Evolutionary conservation across 2,797 vertebrate genomes (phyloP).

Genomic region (Heliangelus exortis): DNA sequence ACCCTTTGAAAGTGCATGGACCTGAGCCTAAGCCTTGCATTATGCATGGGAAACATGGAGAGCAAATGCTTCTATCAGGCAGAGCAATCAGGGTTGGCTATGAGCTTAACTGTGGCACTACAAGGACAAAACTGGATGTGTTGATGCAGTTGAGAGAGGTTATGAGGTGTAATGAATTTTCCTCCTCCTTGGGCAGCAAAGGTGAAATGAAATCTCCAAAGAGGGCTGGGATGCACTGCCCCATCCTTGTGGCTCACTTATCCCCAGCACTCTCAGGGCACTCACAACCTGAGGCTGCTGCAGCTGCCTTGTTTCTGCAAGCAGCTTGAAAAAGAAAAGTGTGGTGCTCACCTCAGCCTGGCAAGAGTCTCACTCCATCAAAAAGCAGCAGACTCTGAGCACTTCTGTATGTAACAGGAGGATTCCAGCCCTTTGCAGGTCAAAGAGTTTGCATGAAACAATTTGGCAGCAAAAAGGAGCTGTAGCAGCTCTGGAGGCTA

Average conservation of each 20-base stretch:
- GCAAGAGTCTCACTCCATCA: neutral
- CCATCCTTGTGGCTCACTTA: neutral
- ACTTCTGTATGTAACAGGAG: neutral
- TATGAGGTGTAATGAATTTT: neutral
- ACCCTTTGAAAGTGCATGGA: conserved; percentile 28
- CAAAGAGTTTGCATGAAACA: neutral
- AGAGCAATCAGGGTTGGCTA: neutral
- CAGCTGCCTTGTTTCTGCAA: neutral
- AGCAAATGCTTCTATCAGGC: conserved; percentile 47
- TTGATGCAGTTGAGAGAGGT: neutral
- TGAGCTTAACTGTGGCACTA: neutral
- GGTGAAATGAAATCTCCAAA: neutral
- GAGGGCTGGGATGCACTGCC: neutral
- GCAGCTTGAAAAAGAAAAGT: neutral
- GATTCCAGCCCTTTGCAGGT: neutral
- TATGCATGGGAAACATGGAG: conserved; percentile 7
- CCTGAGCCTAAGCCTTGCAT: neutral
- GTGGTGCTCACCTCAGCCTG: neutral
- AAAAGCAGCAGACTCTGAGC: neutral
- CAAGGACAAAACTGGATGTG: neutral
- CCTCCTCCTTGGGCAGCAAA: neutral
- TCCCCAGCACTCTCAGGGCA: neutral
- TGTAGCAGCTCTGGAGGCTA: neutral
- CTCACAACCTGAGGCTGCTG: neutral
- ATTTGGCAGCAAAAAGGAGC: neutral